Evolutionary conservation across 2,113 vertebrate species (phyloP).

Genomic region (Atractosteus spatula): DNA sequence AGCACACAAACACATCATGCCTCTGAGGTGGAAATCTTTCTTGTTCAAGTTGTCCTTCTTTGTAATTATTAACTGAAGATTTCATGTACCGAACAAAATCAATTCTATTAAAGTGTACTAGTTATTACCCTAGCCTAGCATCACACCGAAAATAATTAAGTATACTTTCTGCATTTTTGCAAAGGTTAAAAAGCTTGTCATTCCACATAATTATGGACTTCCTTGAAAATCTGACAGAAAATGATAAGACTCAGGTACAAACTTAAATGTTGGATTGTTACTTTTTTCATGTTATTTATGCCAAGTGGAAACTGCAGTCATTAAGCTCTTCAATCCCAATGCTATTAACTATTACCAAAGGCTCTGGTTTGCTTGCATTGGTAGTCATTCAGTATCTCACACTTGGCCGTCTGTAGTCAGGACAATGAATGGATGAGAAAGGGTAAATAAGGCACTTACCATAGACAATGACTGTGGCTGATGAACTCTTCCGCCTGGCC

Average conservation of each 20-base stretch:
- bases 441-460: conserved; percentile 69
- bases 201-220: conserved; percentile 60
- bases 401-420: too few species aligned
- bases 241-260: too few species aligned
- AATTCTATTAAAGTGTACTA: conserved; percentile 40
- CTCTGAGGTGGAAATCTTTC: too few species aligned
- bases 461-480: conserved; percentile 85
- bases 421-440: not conserved
- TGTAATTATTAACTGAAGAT: conserved; percentile 28
- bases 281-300: too few species aligned
- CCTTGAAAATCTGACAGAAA: conserved; percentile 15
- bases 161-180: conserved; percentile 57
- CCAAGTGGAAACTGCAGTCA: too few species aligned
- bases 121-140: conserved; percentile 32
- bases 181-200: conserved; percentile 65
- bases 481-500: conserved; percentile 85
- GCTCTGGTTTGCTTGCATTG: too few species aligned
- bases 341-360: too few species aligned
- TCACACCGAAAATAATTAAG: conserved; percentile 40
- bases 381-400: too few species aligned
- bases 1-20: too few species aligned
- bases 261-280: too few species aligned
- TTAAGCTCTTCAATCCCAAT: too few species aligned
- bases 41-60: not conserved
- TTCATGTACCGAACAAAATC: conserved; percentile 28